Percentiles rank a stretch among this genome's conserved stretches.
These are phyloP conservation scores for Caenorhabditis inopinata DNA, from an alignment of 1,140 invertebrate species.

Conservation along the genomic window DNA sequence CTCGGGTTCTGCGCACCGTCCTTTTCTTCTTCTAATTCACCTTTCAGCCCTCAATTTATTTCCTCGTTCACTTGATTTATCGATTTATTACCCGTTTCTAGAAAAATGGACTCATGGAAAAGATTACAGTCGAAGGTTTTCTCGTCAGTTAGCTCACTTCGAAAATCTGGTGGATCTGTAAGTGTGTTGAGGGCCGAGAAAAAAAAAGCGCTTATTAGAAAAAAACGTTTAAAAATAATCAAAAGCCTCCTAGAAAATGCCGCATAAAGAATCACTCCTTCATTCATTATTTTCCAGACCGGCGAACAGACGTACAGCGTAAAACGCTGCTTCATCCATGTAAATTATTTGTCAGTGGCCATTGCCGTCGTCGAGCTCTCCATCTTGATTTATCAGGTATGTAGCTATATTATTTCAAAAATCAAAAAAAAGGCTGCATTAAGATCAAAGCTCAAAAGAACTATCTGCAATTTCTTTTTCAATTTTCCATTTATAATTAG, in stretches of 20 bases:
- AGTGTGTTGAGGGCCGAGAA: no score
- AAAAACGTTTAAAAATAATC: no score
- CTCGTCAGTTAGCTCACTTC: not conserved
- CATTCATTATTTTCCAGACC: not conserved
- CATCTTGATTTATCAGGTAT: conserved; percentile 9
- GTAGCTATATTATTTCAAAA: no score
- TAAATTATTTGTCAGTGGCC: not conserved
- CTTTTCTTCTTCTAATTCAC: not conserved
- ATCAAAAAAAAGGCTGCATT: no score
- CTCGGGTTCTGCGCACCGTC: not conserved
- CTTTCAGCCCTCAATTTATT: not conserved
- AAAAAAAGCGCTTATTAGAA: no score
- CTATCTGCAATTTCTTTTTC: no score
- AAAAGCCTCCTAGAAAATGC: no score
- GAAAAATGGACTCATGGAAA: not conserved
- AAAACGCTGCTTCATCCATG: conserved; percentile 17
- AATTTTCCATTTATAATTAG: no score
- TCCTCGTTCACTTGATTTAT: not conserved
- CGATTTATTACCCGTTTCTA: not conserved
- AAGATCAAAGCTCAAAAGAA: no score
- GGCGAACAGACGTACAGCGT: not conserved
- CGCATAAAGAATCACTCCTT: no score
- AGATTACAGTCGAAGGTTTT: conserved; percentile 15
- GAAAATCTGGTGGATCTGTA: not conserved
- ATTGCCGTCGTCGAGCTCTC: conserved; percentile 9